These are phyloP conservation scores for Willowsia nigromaculata DNA, from an alignment of 2,888 invertebrate species.

Conservation along the genomic window DNA sequence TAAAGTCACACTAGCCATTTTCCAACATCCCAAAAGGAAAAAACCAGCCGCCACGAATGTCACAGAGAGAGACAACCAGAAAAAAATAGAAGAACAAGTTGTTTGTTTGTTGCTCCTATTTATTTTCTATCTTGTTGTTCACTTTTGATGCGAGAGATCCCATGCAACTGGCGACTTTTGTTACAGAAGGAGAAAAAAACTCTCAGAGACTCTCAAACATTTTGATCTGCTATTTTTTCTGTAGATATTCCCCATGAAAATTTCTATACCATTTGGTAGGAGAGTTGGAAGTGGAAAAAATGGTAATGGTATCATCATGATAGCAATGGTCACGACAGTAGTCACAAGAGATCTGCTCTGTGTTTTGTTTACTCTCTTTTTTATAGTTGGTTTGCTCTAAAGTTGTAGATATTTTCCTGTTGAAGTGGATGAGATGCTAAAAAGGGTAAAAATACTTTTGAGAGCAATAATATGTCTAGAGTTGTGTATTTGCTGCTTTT, in stretches of 20 bases:
- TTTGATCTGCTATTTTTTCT: too few species aligned
- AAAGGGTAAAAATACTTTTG: conserved; percentile 22
- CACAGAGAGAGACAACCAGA: neutral
- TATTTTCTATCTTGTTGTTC: neutral
- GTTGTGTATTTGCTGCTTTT: neutral
- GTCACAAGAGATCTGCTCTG: neutral
- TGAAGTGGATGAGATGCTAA: conserved; percentile 22
- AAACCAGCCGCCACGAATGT: neutral
- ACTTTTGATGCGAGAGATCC: neutral
- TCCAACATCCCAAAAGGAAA: neutral
- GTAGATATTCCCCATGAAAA: too few species aligned
- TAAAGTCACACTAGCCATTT: too few species aligned
- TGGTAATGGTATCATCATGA: neutral
- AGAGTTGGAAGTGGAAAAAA: too few species aligned
- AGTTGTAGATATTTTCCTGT: neutral
- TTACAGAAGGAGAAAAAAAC: too few species aligned
- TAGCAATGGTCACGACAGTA: neutral
- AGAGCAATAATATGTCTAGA: conserved; percentile 16
- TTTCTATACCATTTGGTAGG: too few species aligned
- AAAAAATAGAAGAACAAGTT: neutral
- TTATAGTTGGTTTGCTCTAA: neutral
- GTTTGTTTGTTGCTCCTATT: neutral
- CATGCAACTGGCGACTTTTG: neutral
- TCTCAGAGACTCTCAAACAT: neutral
- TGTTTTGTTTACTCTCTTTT: neutral